Conservation (phyloP, 2,113 vertebrate genomes). For the Pungitius pungitius region DNA sequence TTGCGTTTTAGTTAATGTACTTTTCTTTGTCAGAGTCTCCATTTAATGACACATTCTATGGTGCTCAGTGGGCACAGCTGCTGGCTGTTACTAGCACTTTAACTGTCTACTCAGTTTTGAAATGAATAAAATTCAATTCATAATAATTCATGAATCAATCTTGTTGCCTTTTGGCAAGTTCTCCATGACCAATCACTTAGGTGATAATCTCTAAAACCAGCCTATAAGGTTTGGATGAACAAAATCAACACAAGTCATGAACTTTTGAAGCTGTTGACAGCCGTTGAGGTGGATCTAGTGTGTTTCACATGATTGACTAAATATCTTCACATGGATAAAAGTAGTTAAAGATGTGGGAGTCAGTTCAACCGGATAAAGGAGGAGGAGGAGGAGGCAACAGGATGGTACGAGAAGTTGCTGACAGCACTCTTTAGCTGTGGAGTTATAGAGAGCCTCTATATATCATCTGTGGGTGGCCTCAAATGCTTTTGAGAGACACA, state of each 20-base stretch:
- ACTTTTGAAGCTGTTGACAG: conserved; percentile 6
- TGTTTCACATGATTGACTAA: conserved; percentile 15
- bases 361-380: conserved; percentile 9
- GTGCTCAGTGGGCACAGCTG: neutral
- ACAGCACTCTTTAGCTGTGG: conserved; percentile 46
- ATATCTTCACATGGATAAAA: conserved; percentile 13
- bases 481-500: conserved; percentile 38
- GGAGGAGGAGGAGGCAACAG: conserved; percentile 9
- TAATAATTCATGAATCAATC: neutral
- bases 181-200: conserved; percentile 25
- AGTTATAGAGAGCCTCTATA: conserved; percentile 59
- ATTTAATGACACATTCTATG: neutral
- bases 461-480: conserved; percentile 74
- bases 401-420: conserved; percentile 57
- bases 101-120: conserved; percentile 48
- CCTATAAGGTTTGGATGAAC: neutral
- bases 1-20: too few relatives aligned
- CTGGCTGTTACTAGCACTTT: conserved; percentile 14
- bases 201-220: conserved; percentile 17
- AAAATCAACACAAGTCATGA: neutral
- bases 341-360: conserved; percentile 9
- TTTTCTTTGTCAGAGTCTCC: neutral
- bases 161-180: neutral
- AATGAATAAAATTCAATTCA: conserved; percentile 13
- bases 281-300: neutral